Evolutionary conservation across 1,140 invertebrate species (phyloP), one percentile per base, ranked within the genome.

Genomic region (Pogonus chalceus): DNA sequence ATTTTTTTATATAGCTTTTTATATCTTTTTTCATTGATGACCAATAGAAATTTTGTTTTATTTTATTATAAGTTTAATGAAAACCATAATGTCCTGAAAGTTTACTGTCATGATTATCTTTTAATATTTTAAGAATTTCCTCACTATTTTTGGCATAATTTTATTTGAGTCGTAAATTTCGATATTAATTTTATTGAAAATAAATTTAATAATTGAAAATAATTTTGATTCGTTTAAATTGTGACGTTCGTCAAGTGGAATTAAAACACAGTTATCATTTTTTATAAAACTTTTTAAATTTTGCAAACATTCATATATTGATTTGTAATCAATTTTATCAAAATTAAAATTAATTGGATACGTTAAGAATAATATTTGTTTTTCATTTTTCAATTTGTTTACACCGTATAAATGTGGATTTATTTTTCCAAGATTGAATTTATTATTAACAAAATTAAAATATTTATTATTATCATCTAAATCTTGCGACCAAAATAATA

Each of bases 21-120:
- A 72, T 68, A 23, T 65, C 60, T n/a, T 62, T 49, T 48, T 62
- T 66, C 63, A 70, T 66, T 7, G 59, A 59, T 53, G 61, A 52
- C 71, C 67, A 71, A 53, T 58, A 69, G 54, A 57, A 71, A 23
- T 65, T 53, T n/a, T 62, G 46, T 23, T 63, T 51, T 4, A 70
- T 69, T 63, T 62, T 60, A 20, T 62, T 55, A 7, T 60, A 65
- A 2, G 66, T 70, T 61, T 67, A 63, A 10, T 56, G 9, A 22
- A 65, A 60, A 2, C 66, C 65, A 24, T 62, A 50, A 51, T 71
- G 68, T 23, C 70, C 69, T 35, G 61, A 62, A 0, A 65, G 35
- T 3, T 61, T 49, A 21, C 65, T 64, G n/a, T 63, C 56, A 53
- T 70, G 68, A 48, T 58, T 61, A 20, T 61, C 60, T 58, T 66